Percentiles rank a stretch among this genome's conserved stretches.
Evolutionary conservation across 1,140 invertebrate genomes (phyloP).

Genomic region (Aphaenogaster ashmeadi): DNA sequence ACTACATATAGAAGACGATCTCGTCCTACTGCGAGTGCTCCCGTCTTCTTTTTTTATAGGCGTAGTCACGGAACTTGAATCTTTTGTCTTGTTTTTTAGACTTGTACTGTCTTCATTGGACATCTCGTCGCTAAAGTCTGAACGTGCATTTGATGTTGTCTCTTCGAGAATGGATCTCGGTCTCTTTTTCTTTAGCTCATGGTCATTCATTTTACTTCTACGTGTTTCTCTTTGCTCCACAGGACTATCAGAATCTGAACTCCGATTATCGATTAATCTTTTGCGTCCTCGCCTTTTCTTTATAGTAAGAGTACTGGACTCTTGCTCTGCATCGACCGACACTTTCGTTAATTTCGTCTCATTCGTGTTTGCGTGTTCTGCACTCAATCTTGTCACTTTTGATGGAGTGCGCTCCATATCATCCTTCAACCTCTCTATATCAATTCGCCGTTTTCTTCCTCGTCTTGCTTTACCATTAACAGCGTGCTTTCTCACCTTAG

Average conservation of each 20-base stretch:
- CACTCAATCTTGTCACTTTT: background rate
- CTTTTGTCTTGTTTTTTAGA: background rate
- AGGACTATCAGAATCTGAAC: conserved; percentile 41
- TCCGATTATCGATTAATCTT: background rate
- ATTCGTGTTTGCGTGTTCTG: background rate
- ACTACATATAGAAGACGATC: conserved; percentile 56
- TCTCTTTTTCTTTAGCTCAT: conserved; percentile 15
- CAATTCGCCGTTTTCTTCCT: background rate
- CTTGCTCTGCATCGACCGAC: background rate
- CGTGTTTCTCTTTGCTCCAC: background rate
- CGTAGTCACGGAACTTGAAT: background rate
- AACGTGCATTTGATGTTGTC: too few relatives aligned
- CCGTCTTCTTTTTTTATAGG: background rate
- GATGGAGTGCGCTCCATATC: background rate
- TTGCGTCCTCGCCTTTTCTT: background rate
- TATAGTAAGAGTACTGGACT: background rate
- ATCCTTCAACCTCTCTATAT: background rate
- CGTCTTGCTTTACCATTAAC: background rate
- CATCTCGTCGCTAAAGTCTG: conserved; percentile 8
- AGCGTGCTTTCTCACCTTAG: background rate
- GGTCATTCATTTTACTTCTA: background rate
- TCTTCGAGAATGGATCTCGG: background rate
- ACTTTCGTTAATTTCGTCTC: background rate
- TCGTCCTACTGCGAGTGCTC: background rate
- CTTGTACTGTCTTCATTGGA: background rate